These are phyloP conservation scores for Pollimyrus isidori DNA, from an alignment of 2,113 vertebrate species.

Conservation along the genomic window DNA sequence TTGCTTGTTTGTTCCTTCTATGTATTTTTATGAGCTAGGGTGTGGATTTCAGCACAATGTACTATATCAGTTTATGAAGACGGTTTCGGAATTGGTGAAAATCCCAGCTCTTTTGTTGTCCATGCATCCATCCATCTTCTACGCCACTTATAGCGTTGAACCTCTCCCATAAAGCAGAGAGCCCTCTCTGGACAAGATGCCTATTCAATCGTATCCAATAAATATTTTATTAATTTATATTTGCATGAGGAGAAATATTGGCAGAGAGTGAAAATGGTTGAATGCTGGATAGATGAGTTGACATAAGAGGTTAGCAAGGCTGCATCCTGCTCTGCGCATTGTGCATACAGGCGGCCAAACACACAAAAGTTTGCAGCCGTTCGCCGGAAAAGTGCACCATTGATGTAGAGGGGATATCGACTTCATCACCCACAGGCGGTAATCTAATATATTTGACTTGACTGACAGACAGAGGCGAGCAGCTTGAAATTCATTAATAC, in stretches of 20 bases:
- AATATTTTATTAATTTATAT: neutral
- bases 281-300: neutral
- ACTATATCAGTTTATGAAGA: neutral
- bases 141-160: neutral
- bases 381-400: neutral
- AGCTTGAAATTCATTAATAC: slow-evolving; percentile 36
- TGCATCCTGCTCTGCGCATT: neutral
- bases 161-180: neutral
- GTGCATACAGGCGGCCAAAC: neutral
- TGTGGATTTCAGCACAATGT: neutral
- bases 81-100: neutral
- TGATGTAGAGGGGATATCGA: slow-evolving; percentile 32
- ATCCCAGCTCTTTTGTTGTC: neutral
- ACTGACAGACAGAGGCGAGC: slow-evolving; percentile 36
- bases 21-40: neutral
- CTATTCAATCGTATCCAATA: neutral
- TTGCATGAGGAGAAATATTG: neutral
- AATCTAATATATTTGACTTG: slow-evolving; percentile 49
- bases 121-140: neutral
- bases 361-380: neutral
- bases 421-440: slow-evolving; percentile 39
- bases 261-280: neutral
- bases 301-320: neutral
- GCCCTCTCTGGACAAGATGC: neutral
- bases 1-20: neutral